Evolutionary conservation across 2,888 invertebrate species (phyloP).

Genomic region (Sesamia inferens): DNA sequence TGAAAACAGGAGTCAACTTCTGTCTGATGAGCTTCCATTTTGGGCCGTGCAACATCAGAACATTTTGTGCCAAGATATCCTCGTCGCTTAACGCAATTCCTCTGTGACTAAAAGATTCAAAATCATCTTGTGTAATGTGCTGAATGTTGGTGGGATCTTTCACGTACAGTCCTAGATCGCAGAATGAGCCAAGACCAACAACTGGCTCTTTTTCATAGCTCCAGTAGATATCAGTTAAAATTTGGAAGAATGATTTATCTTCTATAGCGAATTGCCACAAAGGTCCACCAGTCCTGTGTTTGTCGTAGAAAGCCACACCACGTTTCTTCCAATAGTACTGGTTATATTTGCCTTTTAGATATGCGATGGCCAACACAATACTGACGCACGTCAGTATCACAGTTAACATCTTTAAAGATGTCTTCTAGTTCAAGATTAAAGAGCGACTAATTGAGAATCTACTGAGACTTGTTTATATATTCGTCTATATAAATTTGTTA

Average conservation of each 20-base stretch:
- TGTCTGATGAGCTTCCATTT: slow-evolving; percentile 81
- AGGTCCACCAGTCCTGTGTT: slow-evolving; percentile 70
- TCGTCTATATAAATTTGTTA: background rate
- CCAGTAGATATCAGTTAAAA: slow-evolving; percentile 71
- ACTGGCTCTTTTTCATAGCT: slow-evolving; percentile 72
- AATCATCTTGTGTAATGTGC: slow-evolving; percentile 70
- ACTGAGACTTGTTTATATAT: slow-evolving; percentile 16
- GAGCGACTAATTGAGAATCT: slow-evolving; percentile 17
- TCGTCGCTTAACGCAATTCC: slow-evolving; percentile 68
- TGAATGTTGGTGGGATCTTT: slow-evolving; percentile 72
- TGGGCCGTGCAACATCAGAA: slow-evolving; percentile 72
- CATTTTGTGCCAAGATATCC: slow-evolving; percentile 73
- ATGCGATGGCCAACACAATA: slow-evolving; percentile 52
- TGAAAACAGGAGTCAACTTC: slow-evolving; percentile 79
- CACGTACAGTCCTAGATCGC: slow-evolving; percentile 67
- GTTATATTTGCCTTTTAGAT: slow-evolving; percentile 71
- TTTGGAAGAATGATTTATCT: slow-evolving; percentile 71
- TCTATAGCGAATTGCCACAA: slow-evolving; percentile 70
- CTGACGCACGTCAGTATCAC: slow-evolving; percentile 20
- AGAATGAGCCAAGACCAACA: slow-evolving; percentile 69
- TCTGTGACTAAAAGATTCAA: slow-evolving; percentile 73
- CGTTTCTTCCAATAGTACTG: slow-evolving; percentile 77
- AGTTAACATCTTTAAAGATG: slow-evolving; percentile 43
- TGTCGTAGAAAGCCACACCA: slow-evolving; percentile 70
- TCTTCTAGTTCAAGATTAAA: slow-evolving; percentile 3